phyloP scores from a whole-genome alignment of 1,140 invertebrate species.

The Semibalanus balanoides region DNA sequence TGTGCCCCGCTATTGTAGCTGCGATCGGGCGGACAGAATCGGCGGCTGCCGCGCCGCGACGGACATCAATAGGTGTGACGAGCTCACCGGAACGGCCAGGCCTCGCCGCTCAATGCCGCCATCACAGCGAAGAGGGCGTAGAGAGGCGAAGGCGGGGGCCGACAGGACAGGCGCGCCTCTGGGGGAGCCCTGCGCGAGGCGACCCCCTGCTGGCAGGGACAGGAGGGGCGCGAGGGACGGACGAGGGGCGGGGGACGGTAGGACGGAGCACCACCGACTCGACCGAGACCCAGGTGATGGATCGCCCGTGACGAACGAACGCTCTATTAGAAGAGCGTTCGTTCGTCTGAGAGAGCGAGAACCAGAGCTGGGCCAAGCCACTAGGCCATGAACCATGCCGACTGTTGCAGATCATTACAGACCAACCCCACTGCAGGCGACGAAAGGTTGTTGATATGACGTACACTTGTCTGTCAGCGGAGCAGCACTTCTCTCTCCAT shows the following conservation, averaged over 20 bases:
- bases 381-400: too few relatives aligned
- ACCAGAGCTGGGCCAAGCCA: too few relatives aligned
- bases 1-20: background rate
- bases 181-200: background rate
- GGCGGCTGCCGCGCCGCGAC: background rate
- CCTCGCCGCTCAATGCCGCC: background rate
- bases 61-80: background rate
- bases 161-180: background rate
- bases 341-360: too few relatives aligned
- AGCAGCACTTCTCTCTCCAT: too few relatives aligned
- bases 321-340: too few relatives aligned
- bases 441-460: too few relatives aligned
- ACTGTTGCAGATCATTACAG: too few relatives aligned
- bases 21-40: background rate
- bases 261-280: too few relatives aligned
- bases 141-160: background rate
- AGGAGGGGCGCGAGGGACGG: background rate
- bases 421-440: too few relatives aligned
- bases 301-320: background rate
- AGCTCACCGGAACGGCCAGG: background rate
- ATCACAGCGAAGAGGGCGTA: background rate
- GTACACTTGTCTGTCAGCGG: too few relatives aligned
- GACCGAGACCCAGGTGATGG: background rate
- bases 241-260: too few relatives aligned
- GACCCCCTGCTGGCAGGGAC: background rate